These are phyloP conservation scores for Phodopus roborovskii DNA, from an alignment of 2,113 vertebrate species.

Conservation along the genomic window DNA sequence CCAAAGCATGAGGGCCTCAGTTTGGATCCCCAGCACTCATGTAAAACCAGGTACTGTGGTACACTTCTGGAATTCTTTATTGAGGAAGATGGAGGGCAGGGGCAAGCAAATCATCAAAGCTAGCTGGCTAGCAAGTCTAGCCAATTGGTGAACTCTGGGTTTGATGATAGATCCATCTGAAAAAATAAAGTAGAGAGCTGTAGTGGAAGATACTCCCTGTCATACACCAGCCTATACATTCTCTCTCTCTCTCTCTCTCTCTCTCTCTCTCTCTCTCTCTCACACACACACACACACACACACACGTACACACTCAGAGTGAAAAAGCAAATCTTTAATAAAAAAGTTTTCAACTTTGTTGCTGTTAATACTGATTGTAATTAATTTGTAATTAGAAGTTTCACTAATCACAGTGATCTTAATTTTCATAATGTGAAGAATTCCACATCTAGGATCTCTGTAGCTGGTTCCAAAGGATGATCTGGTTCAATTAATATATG, in stretches of 20 bases:
- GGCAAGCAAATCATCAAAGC: neutral
- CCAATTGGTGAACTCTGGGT: neutral
- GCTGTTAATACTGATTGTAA: neutral
- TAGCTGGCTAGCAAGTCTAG: neutral
- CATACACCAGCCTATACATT: neutral
- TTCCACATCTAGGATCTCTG: neutral
- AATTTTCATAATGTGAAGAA: constrained; percentile 32
- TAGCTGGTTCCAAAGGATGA: neutral
- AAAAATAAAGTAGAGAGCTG: neutral
- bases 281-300: neutral
- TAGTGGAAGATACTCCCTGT: neutral
- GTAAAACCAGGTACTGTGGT: neutral
- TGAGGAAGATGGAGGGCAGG: neutral
- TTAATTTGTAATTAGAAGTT: constrained; percentile 39
- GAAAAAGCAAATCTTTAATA: neutral
- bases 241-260: neutral
- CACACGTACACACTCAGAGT: too few relatives aligned
- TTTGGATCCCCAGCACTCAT: neutral
- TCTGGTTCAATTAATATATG: constrained; percentile 23
- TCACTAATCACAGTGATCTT: neutral
- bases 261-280: neutral
- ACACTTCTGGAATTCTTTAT: neutral
- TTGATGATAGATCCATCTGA: neutral
- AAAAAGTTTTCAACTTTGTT: constrained; percentile 14
- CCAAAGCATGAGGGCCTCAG: neutral